These are phyloP conservation scores for Phasianus colchicus DNA, from an alignment of 2,113 vertebrate species.

Conservation along the genomic window DNA sequence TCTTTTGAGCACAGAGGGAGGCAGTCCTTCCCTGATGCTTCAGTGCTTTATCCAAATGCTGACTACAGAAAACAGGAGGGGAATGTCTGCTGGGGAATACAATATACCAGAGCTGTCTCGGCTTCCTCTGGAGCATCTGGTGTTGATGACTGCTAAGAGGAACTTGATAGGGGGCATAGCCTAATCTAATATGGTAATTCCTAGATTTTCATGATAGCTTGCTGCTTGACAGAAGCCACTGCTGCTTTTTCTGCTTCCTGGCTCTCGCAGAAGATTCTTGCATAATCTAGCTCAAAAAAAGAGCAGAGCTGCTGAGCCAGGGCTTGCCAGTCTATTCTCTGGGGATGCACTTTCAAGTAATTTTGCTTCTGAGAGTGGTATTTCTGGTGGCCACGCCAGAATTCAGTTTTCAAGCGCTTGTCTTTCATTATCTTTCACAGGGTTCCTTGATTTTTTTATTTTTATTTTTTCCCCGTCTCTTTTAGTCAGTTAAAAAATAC, in stretches of 20 bases:
- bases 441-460: conserved; percentile 40
- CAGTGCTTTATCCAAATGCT: neutral
- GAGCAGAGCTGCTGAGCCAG: neutral
- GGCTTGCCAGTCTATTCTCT: neutral
- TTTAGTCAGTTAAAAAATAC: conserved; percentile 35
- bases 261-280: neutral
- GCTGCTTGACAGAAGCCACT: conserved; percentile 40
- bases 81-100: neutral
- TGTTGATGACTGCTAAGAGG: conserved; percentile 20
- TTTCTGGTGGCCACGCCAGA: conserved; percentile 55
- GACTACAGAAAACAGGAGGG: neutral
- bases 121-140: conserved; percentile 31
- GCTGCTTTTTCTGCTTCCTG: neutral
- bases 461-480: neutral
- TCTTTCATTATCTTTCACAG: conserved; percentile 61
- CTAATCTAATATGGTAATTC: conserved; percentile 53
- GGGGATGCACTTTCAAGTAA: conserved; percentile 27
- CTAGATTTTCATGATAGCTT: conserved; percentile 21
- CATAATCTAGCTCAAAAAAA: neutral
- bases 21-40: neutral
- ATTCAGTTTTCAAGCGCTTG: conserved; percentile 32
- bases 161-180: conserved; percentile 25
- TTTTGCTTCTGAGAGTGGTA: conserved; percentile 34
- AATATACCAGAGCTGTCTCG: neutral
- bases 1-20: neutral